A percentile compares a stretch with the other conserved stretches of the same genome.
phyloP scores from a whole-genome alignment of 2,113 vertebrate species.

The Pelusios castaneus region DNA sequence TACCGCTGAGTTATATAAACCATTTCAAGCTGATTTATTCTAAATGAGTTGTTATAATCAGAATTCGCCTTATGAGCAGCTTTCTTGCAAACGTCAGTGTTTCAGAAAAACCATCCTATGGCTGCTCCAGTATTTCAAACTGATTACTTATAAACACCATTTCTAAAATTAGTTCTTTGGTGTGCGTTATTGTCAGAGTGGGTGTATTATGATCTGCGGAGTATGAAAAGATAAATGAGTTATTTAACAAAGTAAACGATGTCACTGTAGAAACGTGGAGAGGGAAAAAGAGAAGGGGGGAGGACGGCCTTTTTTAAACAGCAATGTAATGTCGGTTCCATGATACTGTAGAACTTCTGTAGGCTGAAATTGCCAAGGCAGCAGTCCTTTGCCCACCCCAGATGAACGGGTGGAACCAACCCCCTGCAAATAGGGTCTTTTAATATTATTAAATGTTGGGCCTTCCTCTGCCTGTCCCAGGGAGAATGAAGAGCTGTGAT shows the following conservation, averaged over 20 bases:
- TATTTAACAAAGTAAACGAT: constrained; percentile 66
- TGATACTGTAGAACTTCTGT: constrained; percentile 14
- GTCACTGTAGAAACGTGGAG: constrained; percentile 50
- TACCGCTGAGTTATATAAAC: constrained; percentile 46
- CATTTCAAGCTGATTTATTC: constrained; percentile 72
- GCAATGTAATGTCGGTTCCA: not conserved
- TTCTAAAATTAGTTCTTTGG: constrained; percentile 74
- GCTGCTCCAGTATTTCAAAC: constrained; percentile 71
- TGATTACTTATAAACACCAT: constrained; percentile 74
- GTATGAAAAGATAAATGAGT: constrained; percentile 71
- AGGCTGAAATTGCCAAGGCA: not conserved
- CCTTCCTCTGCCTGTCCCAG: accelerated
- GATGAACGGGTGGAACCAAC: accelerated
- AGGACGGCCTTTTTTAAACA: not conserved
- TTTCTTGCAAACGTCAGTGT: constrained; percentile 74
- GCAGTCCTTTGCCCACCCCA: accelerated
- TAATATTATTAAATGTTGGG: accelerated
- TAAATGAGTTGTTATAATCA: constrained; percentile 74
- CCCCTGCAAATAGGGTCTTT: accelerated
- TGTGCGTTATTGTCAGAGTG: constrained; percentile 59
- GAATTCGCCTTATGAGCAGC: constrained; percentile 69
- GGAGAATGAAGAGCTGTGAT: not conserved
- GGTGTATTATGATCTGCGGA: constrained; percentile 64
- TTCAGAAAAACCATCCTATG: constrained; percentile 17
- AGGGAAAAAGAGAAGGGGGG: not conserved